These are phyloP conservation scores for Zaprionus camerounensis DNA, from an alignment of 1,140 invertebrate genomes.

Conservation along the genomic window DNA sequence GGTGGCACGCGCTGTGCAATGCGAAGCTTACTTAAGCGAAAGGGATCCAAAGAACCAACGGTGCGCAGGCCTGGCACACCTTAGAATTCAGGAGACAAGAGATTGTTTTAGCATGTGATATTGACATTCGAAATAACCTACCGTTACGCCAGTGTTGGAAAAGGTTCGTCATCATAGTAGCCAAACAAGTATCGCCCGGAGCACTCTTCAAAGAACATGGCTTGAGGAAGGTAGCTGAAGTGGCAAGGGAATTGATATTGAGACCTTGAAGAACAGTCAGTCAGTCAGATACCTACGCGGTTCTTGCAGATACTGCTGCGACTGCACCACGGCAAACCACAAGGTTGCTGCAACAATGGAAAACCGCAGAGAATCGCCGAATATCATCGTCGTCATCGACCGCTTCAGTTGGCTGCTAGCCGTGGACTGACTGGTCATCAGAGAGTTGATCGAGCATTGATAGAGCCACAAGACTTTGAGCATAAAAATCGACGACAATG, in stretches of 20 bases:
- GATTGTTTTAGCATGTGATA: neutral
- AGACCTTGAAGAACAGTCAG: neutral
- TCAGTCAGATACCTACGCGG: constrained; percentile 24
- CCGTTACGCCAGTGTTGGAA: constrained; percentile 45
- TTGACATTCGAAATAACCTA: constrained; percentile 5
- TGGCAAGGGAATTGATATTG: neutral
- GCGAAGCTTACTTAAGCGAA: constrained; percentile 36
- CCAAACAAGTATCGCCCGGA: constrained; percentile 30
- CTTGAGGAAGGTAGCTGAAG: constrained; percentile 41
- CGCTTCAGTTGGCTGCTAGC: constrained; percentile 35
- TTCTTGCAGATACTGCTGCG: constrained; percentile 33
- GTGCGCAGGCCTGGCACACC: constrained; percentile 48
- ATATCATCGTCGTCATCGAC: constrained; percentile 29
- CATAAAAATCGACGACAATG: constrained; percentile 18
- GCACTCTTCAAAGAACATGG: constrained; percentile 34
- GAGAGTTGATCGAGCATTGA: neutral
- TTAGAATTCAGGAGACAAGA: neutral
- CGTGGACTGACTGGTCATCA: constrained; percentile 43
- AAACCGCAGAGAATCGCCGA: constrained; percentile 12
- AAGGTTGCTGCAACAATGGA: constrained; percentile 9
- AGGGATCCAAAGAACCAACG: constrained; percentile 52
- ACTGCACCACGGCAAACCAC: constrained; percentile 9
- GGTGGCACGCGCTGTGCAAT: constrained; percentile 46
- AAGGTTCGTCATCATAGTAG: constrained; percentile 14
- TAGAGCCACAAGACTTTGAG: constrained; percentile 16